Evolutionary conservation across 1,140 invertebrate species (phyloP).

Genomic region (Bombyx mori): DNA sequence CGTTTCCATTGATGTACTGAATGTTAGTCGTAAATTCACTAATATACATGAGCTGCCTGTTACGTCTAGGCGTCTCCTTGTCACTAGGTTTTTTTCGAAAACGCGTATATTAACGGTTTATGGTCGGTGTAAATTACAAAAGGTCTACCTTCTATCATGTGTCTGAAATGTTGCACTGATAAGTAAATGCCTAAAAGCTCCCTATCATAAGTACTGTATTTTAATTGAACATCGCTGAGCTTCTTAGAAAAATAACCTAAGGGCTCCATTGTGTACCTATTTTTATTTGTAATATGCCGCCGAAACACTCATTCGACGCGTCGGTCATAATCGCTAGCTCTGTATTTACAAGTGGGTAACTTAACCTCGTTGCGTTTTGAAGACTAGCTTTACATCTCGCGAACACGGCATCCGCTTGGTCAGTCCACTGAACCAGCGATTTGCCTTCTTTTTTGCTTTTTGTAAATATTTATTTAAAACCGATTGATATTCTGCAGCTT

Average conservation of each 20-base stretch:
- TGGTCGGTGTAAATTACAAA: constrained; percentile 7
- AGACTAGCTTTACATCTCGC: constrained; percentile 29
- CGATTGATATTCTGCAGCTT: constrained; percentile 3
- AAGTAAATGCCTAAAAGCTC: constrained; percentile 2
- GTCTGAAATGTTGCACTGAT: neutral
- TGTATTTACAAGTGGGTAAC: neutral
- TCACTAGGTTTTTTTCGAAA: neutral
- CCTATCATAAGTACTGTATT: constrained; percentile 11
- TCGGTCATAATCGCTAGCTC: constrained; percentile 21
- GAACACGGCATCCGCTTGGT: constrained; percentile 21
- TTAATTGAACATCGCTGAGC: neutral
- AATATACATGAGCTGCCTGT: constrained; percentile 1
- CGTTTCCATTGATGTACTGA: neutral
- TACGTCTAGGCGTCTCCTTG: neutral
- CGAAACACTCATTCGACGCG: constrained; percentile 7
- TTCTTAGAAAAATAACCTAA: constrained; percentile 12
- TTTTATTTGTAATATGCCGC: constrained; percentile 6
- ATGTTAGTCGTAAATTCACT: neutral
- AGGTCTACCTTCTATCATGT: neutral
- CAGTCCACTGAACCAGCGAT: constrained; percentile 11
- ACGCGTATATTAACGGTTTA: neutral
- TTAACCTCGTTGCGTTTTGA: constrained; percentile 3
- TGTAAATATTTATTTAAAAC: constrained; percentile 9
- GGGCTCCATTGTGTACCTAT: constrained; percentile 3
- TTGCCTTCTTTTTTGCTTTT: constrained; percentile 3